Percentiles rank a stretch among this genome's conserved stretches.
Evolutionary conservation across 1,140 invertebrate species (phyloP).

Genomic region (Batillaria attramentaria): DNA sequence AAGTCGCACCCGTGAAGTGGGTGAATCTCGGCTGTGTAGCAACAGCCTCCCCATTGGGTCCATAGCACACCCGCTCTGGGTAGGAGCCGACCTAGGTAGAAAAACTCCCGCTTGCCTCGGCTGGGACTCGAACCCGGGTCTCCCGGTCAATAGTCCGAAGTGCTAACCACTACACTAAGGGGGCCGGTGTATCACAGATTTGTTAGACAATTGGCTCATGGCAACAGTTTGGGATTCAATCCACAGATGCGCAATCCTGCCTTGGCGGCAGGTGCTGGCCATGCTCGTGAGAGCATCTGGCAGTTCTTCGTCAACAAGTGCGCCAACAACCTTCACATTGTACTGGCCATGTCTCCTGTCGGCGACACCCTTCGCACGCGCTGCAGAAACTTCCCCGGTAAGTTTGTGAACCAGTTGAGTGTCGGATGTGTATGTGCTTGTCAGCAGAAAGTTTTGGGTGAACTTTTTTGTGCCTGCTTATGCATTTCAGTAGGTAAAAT

Average conservation of each 20-base stretch:
- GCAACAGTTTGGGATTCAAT: neutral
- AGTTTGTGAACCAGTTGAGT: conserved; percentile 5
- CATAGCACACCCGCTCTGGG: too few relatives aligned
- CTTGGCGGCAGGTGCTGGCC: conserved; percentile 77
- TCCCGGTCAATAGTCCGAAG: too few relatives aligned
- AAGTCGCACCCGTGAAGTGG: too few relatives aligned
- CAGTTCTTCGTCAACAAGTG: conserved; percentile 75
- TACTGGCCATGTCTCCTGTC: conserved; percentile 73
- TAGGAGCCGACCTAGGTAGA: too few relatives aligned
- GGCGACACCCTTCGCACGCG: conserved; percentile 71
- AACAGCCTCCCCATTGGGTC: too few relatives aligned
- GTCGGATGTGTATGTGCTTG: neutral
- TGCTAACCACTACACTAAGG: too few relatives aligned
- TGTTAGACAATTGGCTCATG: too few relatives aligned
- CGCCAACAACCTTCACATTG: conserved; percentile 72
- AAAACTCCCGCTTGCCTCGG: too few relatives aligned
- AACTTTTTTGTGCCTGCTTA: neutral
- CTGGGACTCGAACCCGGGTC: too few relatives aligned
- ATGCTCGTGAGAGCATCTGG: conserved; percentile 76
- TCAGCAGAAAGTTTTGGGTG: neutral
- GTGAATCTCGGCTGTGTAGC: too few relatives aligned
- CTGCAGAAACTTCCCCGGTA: conserved; percentile 73
- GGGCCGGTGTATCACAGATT: too few relatives aligned
- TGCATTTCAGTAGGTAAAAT: too few relatives aligned
- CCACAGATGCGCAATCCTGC: conserved; percentile 76